Evolutionary conservation across 1,140 invertebrate genomes (phyloP).

Genomic region (Polypedilum pembai): DNA sequence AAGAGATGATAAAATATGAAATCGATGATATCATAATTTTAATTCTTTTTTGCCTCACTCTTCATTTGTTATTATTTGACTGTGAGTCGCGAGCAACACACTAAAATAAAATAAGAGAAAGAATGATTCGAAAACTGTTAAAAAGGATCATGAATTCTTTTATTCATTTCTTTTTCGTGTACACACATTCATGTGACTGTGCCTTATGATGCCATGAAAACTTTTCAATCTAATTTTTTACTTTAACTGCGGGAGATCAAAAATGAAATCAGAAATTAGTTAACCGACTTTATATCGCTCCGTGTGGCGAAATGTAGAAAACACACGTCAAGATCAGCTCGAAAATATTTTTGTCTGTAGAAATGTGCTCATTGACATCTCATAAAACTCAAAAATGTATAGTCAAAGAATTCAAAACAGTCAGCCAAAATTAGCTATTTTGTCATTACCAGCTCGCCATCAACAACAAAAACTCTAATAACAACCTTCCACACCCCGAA

Average conservation of each 20-base stretch:
- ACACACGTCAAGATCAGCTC: neutral
- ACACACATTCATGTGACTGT: neutral
- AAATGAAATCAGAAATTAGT: constrained; percentile 19
- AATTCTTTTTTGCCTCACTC: neutral
- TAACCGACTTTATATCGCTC: neutral
- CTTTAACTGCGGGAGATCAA: neutral
- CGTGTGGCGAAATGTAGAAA: constrained; percentile 1
- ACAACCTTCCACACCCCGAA: no score
- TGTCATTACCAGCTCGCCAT: no score
- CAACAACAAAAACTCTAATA: no score
- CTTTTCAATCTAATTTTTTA: constrained; percentile 7
- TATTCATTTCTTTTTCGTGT: neutral
- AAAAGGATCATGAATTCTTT: neutral
- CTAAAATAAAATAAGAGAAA: neutral
- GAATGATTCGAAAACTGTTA: neutral
- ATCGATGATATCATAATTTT: constrained; percentile 14
- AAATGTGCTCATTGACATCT: no score
- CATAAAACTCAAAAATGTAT: no score
- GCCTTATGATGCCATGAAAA: neutral
- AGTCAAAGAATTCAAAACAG: no score
- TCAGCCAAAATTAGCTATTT: no score
- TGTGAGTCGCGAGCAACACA: neutral
- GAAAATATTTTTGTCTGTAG: no score
- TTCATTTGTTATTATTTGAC: neutral
- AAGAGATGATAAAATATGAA: neutral